A percentile compares a stretch with the other conserved stretches of the same genome.
phyloP scores from a whole-genome alignment of 2,113 vertebrate species.

The Antigone vipio region DNA sequence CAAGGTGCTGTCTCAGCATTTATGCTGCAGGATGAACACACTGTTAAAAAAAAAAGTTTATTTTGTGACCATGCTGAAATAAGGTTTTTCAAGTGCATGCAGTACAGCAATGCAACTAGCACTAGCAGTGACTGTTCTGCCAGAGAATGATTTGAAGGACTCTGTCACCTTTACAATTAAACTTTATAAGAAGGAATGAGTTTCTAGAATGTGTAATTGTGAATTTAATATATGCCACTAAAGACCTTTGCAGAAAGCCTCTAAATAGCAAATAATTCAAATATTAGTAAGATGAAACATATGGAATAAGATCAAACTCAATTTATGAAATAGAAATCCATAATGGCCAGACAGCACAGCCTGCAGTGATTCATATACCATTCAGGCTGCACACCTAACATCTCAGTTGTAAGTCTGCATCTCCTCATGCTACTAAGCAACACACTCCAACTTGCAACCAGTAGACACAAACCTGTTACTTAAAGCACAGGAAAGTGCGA shows the following conservation, averaged over 20 bases:
- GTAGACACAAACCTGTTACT: neutral
- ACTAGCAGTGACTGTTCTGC: neutral
- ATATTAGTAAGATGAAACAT: neutral
- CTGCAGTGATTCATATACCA: neutral
- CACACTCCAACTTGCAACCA: neutral
- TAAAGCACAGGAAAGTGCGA: neutral
- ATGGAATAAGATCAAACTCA: neutral
- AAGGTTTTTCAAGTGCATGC: neutral
- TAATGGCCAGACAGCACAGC: neutral
- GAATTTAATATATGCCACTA: neutral
- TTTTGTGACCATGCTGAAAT: neutral
- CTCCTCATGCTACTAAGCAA: neutral
- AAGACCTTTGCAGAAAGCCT: neutral
- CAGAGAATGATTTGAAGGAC: neutral
- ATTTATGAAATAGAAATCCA: neutral
- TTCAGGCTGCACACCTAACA: neutral
- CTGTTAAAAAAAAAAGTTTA: neutral
- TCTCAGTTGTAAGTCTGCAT: neutral
- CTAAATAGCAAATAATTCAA: neutral
- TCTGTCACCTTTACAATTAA: neutral
- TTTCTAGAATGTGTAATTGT: neutral
- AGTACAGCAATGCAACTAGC: neutral
- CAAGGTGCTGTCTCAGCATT: constrained; percentile 76
- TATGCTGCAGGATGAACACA: constrained; percentile 46
- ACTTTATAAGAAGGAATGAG: neutral